Base-by-base conservation (phyloP, 2,888 invertebrate species). In the Heliconius aoede region DNA sequence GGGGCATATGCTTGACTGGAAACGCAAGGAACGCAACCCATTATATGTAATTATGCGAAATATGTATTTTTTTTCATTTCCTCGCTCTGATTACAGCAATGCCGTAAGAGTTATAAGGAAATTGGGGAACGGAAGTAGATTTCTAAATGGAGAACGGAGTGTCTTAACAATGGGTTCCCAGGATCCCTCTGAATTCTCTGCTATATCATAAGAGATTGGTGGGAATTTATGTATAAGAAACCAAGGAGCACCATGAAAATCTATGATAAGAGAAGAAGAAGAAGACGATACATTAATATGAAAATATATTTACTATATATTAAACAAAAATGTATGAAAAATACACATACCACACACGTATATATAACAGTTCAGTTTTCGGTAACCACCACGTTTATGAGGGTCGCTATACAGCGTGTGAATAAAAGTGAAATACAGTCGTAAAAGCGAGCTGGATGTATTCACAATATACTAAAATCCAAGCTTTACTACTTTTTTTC, bases 321-420 rank as follows among this genome's bases (percentile, higher is more conserved):
- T n/a, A n/a, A n/a, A n/a, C n/a, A 21, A 51, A 30, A n/a, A 28
- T 69, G 15, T 55, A 69, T 69, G n/a, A 55, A 30, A 55, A n/a
- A 11, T 28, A 28, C 24, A 65, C n/a, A 55, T 55, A 9, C 13
- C n/a, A 28, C 24, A 65, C n/a, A 55, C n/a, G 3, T 5, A n/a
- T 30, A 68, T n/a, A 51, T 55, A 32, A 30, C 30, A 32, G 51
- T 69, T 55, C 13, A n/a, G 15, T 24, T 55, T 55, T 55, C 30
- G n/a, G 32, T 32, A 69, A 24, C 55, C 55, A 13, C 2, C 51
- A 8, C 11, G 15, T 69, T 65, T 73, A 76, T 69, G 36, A 72
- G 61, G 65, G 71, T 60, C 40, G 62, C 26, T 78, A 58, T 73
- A 69, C 69, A 69, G 55, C n/a, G 55, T 69, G 69, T 69, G 69